phyloP scores from a whole-genome alignment of 2,797 vertebrate genomes.

The Eupleurogrammus muticus region DNA sequence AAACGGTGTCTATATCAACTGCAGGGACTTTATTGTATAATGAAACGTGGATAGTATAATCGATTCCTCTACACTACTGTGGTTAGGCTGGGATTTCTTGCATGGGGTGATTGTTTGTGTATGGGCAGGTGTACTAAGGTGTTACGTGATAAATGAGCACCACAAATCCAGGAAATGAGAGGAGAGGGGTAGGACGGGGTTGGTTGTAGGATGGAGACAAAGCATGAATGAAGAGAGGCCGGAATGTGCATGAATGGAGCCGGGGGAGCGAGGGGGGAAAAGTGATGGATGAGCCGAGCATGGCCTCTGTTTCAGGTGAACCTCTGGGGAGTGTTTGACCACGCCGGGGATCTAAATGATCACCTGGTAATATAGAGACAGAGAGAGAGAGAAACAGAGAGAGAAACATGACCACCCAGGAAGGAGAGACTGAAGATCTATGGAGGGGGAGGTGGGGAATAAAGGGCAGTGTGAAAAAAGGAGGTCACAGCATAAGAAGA shows the following conservation, averaged over 20 bases:
- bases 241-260: constrained; percentile 61
- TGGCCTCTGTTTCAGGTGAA: constrained; percentile 69
- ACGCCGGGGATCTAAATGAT: constrained; percentile 61
- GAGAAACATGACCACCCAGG: constrained; percentile 41
- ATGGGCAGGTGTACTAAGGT: constrained; percentile 44
- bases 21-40: not conserved
- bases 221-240: constrained; percentile 62
- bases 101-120: constrained; percentile 38
- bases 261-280: constrained; percentile 12
- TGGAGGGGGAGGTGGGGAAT: not conserved
- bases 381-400: constrained; percentile 19
- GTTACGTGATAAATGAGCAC: constrained; percentile 60
- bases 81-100: constrained; percentile 25
- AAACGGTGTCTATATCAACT: not conserved
- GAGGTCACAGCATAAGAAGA: constrained; percentile 42
- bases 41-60: not conserved
- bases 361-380: constrained; percentile 47
- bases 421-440: constrained; percentile 9
- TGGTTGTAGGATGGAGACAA: constrained; percentile 12
- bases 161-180: constrained; percentile 50
- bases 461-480: constrained; percentile 28
- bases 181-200: not conserved
- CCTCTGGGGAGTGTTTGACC: constrained; percentile 66
- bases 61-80: constrained; percentile 12
- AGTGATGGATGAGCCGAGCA: constrained; percentile 72